These are phyloP conservation scores for Smittia sp. DNA, from an alignment of 2,888 invertebrate genomes.

Conservation along the genomic window DNA sequence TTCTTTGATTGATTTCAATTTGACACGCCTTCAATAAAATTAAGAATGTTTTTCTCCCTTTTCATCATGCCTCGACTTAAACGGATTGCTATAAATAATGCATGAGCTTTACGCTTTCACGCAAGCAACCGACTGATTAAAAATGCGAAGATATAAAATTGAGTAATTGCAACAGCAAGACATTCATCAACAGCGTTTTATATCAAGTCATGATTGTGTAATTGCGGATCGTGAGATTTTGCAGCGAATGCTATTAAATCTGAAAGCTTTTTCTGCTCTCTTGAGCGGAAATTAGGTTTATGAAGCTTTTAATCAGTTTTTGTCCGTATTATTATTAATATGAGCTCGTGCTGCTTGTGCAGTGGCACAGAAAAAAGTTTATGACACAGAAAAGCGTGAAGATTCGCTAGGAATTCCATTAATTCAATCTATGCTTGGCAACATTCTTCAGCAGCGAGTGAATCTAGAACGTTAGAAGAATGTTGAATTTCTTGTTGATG, in stretches of 20 bases:
- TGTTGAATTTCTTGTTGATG: not conserved
- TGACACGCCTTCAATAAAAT: constrained; percentile 27
- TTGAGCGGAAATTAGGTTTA: no score
- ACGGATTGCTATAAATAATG: constrained; percentile 16
- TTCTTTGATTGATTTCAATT: constrained; percentile 13
- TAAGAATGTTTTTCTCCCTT: constrained; percentile 1
- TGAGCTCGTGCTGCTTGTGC: no score
- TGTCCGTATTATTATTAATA: no score
- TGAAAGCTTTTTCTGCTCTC: not conserved
- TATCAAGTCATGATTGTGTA: not conserved
- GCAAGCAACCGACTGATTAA: constrained; percentile 4
- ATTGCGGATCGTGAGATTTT: not conserved
- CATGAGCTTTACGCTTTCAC: not conserved
- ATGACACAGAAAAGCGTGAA: no score
- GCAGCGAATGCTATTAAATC: not conserved
- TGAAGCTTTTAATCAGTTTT: no score
- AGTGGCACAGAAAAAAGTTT: no score
- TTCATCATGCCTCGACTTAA: constrained; percentile 5
- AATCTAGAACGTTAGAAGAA: not conserved
- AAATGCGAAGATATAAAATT: constrained; percentile 19
- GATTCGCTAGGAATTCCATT: not conserved
- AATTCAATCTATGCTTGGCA: not conserved
- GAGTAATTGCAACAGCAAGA: constrained; percentile 2
- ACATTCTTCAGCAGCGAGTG: not conserved
- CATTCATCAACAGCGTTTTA: not conserved